Conservation (phyloP, 1,140 invertebrate species). For the Drosophila parvula region DNA sequence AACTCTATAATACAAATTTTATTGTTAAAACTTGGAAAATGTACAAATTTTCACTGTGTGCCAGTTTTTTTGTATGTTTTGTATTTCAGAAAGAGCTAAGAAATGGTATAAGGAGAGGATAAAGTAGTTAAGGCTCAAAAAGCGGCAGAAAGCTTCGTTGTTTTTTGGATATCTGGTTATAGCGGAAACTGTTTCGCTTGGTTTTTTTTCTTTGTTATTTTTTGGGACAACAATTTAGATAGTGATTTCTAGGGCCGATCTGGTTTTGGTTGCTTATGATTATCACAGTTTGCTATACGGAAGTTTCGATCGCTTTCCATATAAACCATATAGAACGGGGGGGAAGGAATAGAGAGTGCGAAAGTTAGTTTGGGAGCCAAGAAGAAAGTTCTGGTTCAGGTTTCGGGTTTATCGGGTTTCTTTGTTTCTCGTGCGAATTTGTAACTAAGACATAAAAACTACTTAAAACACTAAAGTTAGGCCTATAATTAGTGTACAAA, state of each 20-base stretch:
- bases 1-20: slow-evolving; percentile 80
- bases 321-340: slow-evolving; percentile 61
- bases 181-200: slow-evolving; percentile 29
- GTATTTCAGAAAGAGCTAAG: neutral
- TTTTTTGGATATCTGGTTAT: neutral
- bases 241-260: slow-evolving; percentile 31
- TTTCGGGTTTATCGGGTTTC: slow-evolving; percentile 19
- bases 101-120: neutral
- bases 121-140: neutral
- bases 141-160: slow-evolving; percentile 13
- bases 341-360: slow-evolving; percentile 31
- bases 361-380: slow-evolving; percentile 30
- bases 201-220: slow-evolving; percentile 10
- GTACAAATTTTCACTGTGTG: slow-evolving; percentile 62
- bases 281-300: slow-evolving; percentile 82
- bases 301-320: slow-evolving; percentile 60
- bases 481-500: slow-evolving; percentile 68
- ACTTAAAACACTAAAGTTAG: slow-evolving; percentile 69
- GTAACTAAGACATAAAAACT: slow-evolving; percentile 80
- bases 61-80: slow-evolving; percentile 12
- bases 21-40: slow-evolving; percentile 69
- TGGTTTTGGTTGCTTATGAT: slow-evolving; percentile 66
- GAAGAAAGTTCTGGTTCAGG: slow-evolving; percentile 15
- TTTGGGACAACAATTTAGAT: slow-evolving; percentile 24
- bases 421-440: slow-evolving; percentile 47